These are phyloP conservation scores for Lordiphosa fenestrarum DNA, from an alignment of 2,888 invertebrate species.

Conservation along the genomic window DNA sequence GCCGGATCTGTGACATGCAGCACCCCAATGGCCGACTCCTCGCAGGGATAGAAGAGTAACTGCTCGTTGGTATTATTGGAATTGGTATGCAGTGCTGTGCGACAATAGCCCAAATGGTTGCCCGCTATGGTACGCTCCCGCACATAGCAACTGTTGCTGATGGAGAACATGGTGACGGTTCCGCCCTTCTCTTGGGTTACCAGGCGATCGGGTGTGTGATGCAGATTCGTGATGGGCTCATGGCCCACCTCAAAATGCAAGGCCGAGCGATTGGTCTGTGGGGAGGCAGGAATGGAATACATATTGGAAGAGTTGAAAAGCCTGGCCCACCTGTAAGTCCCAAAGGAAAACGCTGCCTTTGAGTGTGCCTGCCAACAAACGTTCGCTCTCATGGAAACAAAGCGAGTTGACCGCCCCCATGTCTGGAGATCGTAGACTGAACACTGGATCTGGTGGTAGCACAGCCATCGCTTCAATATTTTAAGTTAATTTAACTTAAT, in stretches of 20 bases:
- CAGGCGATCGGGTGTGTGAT: constrained; percentile 83
- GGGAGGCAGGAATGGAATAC: background rate
- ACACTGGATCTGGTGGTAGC: constrained; percentile 87
- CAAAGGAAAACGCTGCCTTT: constrained; percentile 88
- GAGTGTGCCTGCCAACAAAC: constrained; percentile 87
- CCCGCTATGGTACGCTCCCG: constrained; percentile 83
- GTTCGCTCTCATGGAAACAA: constrained; percentile 85
- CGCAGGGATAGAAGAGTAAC: constrained; percentile 85
- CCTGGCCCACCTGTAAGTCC: constrained; percentile 86
- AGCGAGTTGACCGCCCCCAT: constrained; percentile 88
- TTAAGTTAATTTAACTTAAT: background rate
- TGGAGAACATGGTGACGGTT: constrained; percentile 85
- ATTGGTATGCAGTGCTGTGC: constrained; percentile 81
- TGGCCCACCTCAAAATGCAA: constrained; percentile 85
- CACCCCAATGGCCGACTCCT: constrained; percentile 81
- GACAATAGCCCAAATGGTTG: constrained; percentile 87
- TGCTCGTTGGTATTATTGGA: constrained; percentile 77
- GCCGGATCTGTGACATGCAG: constrained; percentile 79
- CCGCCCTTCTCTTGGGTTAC: constrained; percentile 89
- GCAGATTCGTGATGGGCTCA: constrained; percentile 80
- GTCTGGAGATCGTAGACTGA: constrained; percentile 85
- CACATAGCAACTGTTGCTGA: constrained; percentile 83
- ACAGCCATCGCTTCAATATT: constrained; percentile 83
- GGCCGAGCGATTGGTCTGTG: constrained; percentile 86
- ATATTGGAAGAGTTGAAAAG: constrained; percentile 13